phyloP scores from a whole-genome alignment of 2,797 vertebrate genomes.

The Clamator glandarius region DNA sequence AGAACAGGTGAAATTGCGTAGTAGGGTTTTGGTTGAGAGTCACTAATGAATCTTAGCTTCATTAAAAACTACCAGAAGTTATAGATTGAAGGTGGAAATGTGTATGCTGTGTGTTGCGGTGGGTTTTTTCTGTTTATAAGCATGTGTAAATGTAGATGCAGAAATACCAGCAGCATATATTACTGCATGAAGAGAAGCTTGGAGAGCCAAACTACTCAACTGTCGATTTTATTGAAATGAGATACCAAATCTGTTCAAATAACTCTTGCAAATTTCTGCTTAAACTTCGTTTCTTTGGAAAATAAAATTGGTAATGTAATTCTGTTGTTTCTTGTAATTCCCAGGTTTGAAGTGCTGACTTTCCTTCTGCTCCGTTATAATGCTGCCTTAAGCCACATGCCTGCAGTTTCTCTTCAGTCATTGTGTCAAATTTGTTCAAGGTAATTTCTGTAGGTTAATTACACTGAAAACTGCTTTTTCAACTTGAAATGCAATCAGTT shows the following conservation, averaged over 20 bases:
- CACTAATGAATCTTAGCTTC: background rate
- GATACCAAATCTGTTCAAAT: background rate
- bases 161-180: background rate
- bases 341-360: constrained; percentile 95
- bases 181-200: background rate
- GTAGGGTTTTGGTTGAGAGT: background rate
- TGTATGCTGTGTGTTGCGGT: background rate
- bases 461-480: background rate
- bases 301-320: background rate
- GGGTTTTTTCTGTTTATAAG: background rate
- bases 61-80: too few relatives aligned
- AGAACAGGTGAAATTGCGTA: constrained; percentile 87
- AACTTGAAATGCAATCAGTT: background rate
- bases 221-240: background rate
- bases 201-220: background rate
- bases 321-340: constrained; percentile 32
- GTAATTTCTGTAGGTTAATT: constrained; percentile 75
- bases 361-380: constrained; percentile 98
- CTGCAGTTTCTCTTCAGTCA: constrained; percentile 90
- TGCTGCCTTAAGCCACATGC: constrained; percentile 93
- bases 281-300: background rate
- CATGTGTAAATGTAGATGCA: rapidly evolving
- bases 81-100: background rate
- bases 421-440: constrained; percentile 96
- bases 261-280: background rate